Conservation (phyloP, 2,797 vertebrate genomes). For the Erpetoichthys calabaricus region DNA sequence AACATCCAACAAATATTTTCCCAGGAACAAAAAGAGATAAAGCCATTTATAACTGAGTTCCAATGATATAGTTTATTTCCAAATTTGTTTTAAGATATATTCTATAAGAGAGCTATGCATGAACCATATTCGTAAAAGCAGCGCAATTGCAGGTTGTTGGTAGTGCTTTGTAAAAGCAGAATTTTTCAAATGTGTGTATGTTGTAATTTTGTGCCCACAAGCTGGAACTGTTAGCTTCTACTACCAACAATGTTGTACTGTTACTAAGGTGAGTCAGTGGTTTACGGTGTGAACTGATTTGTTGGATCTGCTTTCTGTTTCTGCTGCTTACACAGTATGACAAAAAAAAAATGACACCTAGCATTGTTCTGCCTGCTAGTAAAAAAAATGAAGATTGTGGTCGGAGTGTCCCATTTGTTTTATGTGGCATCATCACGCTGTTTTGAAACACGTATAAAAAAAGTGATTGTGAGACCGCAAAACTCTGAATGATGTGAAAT, state of each 20-base stretch:
- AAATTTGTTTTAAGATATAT: constrained; percentile 51
- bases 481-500: constrained; percentile 39
- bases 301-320: constrained; percentile 50
- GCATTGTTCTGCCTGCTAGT: constrained; percentile 24
- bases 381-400: background rate
- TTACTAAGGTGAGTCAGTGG: constrained; percentile 43
- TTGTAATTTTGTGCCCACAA: constrained; percentile 56
- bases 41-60: constrained; percentile 43
- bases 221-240: constrained; percentile 55
- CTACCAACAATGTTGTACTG: constrained; percentile 59
- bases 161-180: constrained; percentile 60
- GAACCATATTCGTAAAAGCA: constrained; percentile 48
- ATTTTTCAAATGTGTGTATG: constrained; percentile 45
- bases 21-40: constrained; percentile 33
- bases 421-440: constrained; percentile 8
- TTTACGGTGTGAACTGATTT: constrained; percentile 54
- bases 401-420: background rate
- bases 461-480: constrained; percentile 32
- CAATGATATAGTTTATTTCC: constrained; percentile 26
- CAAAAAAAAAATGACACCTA: constrained; percentile 34
- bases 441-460: constrained; percentile 40
- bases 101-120: constrained; percentile 67
- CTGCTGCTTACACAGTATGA: constrained; percentile 27
- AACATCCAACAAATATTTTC: constrained; percentile 35
- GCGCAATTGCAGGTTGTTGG: constrained; percentile 44